Percentiles rank a stretch among this genome's conserved stretches.
Conservation (phyloP, 2,888 invertebrate species). For the Lucinisca nassula region DNA sequence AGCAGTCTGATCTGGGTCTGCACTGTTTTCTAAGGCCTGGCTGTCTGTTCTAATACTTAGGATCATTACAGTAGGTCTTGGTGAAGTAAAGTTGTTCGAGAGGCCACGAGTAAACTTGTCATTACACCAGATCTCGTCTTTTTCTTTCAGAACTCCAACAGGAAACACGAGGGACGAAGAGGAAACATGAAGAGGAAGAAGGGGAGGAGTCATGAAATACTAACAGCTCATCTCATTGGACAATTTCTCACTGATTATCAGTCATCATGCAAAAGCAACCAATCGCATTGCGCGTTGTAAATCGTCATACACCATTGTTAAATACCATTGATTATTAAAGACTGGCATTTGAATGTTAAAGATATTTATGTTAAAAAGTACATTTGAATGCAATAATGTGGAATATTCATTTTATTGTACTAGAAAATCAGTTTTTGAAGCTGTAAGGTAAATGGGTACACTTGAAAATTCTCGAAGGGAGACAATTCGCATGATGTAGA, state of each 20-base stretch:
- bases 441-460: too few species aligned
- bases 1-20: too few species aligned
- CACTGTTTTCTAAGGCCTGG: too few species aligned
- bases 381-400: slow-evolving; percentile 1
- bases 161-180: slow-evolving; percentile 78
- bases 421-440: background rate
- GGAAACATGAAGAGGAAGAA: slow-evolving; percentile 78
- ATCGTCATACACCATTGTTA: background rate
- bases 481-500: too few species aligned
- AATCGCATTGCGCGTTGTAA: slow-evolving; percentile 64
- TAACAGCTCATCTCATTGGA: slow-evolving; percentile 67
- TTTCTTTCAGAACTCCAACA: slow-evolving; percentile 58
- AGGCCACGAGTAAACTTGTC: too few species aligned
- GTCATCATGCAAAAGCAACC: slow-evolving; percentile 59
- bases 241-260: slow-evolving; percentile 52
- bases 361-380: background rate
- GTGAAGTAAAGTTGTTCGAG: too few species aligned
- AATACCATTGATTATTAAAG: background rate
- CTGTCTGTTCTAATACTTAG: too few species aligned
- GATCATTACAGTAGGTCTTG: too few species aligned
- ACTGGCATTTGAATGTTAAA: background rate
- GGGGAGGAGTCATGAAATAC: slow-evolving; percentile 69
- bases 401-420: background rate
- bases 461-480: too few species aligned
- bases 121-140: too few species aligned